phyloP scores from a whole-genome alignment of 2,888 invertebrate species.

The Drosophila anomalata region DNA sequence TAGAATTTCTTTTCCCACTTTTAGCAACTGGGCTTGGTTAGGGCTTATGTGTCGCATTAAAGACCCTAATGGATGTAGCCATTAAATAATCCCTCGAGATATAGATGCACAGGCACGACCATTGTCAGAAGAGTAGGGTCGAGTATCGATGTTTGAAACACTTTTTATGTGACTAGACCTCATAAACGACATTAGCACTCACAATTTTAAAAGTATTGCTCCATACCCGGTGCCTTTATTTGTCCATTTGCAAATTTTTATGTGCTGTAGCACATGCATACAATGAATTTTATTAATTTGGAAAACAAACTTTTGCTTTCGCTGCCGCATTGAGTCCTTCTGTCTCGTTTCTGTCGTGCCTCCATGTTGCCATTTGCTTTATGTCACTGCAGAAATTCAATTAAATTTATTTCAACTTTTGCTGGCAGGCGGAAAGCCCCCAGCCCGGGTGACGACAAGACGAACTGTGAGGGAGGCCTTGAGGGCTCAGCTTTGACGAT shows the following conservation, averaged over 20 bases:
- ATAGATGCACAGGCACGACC: not conserved
- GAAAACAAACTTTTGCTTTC: constrained; percentile 54
- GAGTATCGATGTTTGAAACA: not conserved
- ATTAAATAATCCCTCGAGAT: not conserved
- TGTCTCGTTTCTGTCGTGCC: constrained; percentile 7
- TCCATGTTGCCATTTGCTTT: constrained; percentile 44
- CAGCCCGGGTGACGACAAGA: constrained; percentile 8
- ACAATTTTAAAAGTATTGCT: not conserved
- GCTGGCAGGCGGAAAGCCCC: constrained; percentile 54
- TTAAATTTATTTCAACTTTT: constrained; percentile 79
- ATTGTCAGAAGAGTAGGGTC: not conserved
- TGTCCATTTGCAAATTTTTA: not conserved
- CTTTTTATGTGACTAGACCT: not conserved
- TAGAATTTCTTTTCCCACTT: constrained; percentile 5
- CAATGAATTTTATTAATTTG: constrained; percentile 76
- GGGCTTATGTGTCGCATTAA: not conserved
- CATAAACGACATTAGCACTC: not conserved
- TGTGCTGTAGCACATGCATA: constrained; percentile 49
- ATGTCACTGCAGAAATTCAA: constrained; percentile 78
- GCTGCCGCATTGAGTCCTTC: constrained; percentile 2
- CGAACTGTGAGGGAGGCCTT: constrained; percentile 43
- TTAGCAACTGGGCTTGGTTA: not conserved
- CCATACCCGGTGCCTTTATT: not conserved
- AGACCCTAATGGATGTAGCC: not conserved
- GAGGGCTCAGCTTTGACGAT: constrained; percentile 57